A percentile compares a stretch with the other conserved stretches of the same genome.
phyloP scores from a whole-genome alignment of 2,797 vertebrate genomes.

The Urophycis tenuis region DNA sequence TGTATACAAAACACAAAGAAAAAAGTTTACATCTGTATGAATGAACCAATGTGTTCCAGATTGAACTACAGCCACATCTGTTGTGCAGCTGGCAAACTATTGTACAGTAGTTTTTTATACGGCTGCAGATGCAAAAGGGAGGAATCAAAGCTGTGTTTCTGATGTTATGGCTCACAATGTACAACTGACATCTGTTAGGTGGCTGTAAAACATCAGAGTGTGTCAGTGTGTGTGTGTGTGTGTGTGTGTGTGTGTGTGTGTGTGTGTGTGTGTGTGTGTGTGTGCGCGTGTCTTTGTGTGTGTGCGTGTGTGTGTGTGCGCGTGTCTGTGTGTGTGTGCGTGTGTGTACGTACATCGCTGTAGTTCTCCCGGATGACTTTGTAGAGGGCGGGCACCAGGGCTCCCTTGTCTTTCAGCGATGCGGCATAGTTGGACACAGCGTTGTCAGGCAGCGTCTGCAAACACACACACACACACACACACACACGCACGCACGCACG shows the following conservation, averaged over 20 bases:
- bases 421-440: constrained; percentile 86
- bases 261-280: constrained; percentile 43
- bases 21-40: not conserved
- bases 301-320: constrained; percentile 63
- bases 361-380: constrained; percentile 95
- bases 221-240: not conserved
- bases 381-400: constrained; percentile 90
- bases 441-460: constrained; percentile 89
- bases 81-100: no score
- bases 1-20: not conserved
- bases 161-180: no score
- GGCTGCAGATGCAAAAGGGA: no score
- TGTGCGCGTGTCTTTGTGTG: not conserved
- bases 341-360: constrained; percentile 79
- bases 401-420: constrained; percentile 83
- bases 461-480: constrained; percentile 7
- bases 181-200: no score
- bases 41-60: not conserved
- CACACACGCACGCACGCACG: constrained; percentile 1
- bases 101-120: no score
- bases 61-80: not conserved
- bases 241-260: constrained; percentile 42
- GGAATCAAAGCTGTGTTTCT: no score
- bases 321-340: not conserved
- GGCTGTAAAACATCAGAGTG: no score